Percentiles rank a stretch among this genome's conserved stretches.
Conservation (phyloP, 2,888 invertebrate genomes). For the Deilephila porcellus region DNA sequence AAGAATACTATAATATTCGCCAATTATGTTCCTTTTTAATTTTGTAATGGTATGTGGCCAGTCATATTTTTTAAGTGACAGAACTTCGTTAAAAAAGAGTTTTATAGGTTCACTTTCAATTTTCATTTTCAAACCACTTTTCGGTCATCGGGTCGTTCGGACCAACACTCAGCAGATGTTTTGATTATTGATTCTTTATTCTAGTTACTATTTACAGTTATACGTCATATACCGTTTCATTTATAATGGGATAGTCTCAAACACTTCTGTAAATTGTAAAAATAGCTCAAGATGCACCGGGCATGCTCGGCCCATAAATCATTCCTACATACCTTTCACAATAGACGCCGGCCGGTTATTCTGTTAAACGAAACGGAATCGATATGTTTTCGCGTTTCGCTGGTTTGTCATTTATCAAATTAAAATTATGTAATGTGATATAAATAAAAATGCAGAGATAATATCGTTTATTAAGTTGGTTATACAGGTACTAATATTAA, state of each 20-base stretch:
- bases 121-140: too few relatives aligned
- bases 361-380: conserved; percentile 51
- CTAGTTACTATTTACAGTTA: conserved; percentile 2
- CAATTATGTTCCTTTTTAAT: too few relatives aligned
- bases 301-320: conserved; percentile 62
- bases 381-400: conserved; percentile 34
- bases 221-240: conserved; percentile 13
- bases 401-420: not conserved
- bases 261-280: conserved; percentile 35
- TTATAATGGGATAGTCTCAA: conserved; percentile 25
- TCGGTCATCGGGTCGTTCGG: too few relatives aligned
- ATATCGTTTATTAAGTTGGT: too few relatives aligned
- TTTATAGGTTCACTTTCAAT: too few relatives aligned
- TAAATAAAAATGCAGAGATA: too few relatives aligned
- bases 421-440: not conserved
- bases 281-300: conserved; percentile 53
- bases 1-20: too few relatives aligned
- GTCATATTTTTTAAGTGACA: too few relatives aligned
- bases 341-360: conserved; percentile 51
- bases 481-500: too few relatives aligned
- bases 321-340: conserved; percentile 53
- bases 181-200: not conserved
- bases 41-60: too few relatives aligned
- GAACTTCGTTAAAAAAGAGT: too few relatives aligned
- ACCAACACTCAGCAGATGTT: not conserved